Conservation (phyloP, 1,140 invertebrate genomes). For the Orussus abietinus region DNA sequence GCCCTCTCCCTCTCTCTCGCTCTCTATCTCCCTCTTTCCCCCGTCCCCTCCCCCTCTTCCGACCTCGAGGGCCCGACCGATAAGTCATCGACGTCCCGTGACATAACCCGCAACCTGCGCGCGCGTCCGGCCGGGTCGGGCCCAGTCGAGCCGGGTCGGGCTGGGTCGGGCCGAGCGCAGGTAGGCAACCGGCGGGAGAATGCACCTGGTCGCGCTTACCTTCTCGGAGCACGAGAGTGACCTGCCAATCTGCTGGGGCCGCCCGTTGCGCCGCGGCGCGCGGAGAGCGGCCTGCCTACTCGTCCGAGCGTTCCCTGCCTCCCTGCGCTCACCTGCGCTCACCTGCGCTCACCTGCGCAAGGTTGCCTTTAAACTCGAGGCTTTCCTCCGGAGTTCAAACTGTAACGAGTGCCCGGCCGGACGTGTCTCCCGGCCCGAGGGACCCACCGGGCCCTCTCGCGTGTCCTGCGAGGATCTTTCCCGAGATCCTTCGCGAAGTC, state of each 20-base stretch:
- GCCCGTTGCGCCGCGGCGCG: too few relatives aligned
- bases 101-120: constrained; percentile 30
- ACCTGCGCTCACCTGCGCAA: constrained; percentile 12
- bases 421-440: too few relatives aligned
- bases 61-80: too few relatives aligned
- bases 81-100: constrained; percentile 32
- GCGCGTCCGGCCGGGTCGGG: constrained; percentile 6
- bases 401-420: too few relatives aligned
- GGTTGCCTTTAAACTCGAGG: constrained; percentile 25
- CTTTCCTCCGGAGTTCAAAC: neutral
- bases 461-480: too few relatives aligned
- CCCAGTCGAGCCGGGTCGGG: neutral
- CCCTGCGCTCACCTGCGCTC: constrained; percentile 32
- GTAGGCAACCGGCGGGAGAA: constrained; percentile 30
- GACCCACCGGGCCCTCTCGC: too few relatives aligned
- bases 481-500: too few relatives aligned
- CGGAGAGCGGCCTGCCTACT: constrained; percentile 24
- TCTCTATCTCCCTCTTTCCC: too few relatives aligned
- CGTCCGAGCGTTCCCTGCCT: constrained; percentile 7
- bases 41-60: too few relatives aligned
- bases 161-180: constrained; percentile 26
- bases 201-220: constrained; percentile 41
- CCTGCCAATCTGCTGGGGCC: constrained; percentile 44
- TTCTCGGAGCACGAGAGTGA: constrained; percentile 35
- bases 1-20: too few relatives aligned